A percentile compares a stretch with the other conserved stretches of the same genome.
Evolutionary conservation across 2,888 invertebrate species (phyloP).

Genomic region (Drosophila hawaiiensis): DNA sequence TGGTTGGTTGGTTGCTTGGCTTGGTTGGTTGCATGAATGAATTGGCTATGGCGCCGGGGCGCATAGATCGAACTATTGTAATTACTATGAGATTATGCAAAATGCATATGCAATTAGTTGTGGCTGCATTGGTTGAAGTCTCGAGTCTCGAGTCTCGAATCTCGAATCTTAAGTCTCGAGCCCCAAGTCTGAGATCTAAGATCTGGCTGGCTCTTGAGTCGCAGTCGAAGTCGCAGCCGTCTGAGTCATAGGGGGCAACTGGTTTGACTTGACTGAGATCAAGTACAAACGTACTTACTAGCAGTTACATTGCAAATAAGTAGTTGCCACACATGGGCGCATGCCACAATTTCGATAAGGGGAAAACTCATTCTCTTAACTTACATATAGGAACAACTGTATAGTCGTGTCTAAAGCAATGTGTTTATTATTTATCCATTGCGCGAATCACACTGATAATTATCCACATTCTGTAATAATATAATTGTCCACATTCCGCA

Average conservation of each 20-base stretch:
- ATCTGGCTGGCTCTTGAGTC: constrained; percentile 7
- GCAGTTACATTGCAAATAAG: constrained; percentile 50
- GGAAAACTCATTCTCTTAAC: background rate
- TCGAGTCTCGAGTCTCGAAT: background rate
- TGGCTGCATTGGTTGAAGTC: constrained; percentile 13
- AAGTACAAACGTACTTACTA: constrained; percentile 49
- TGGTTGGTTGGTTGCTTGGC: constrained; percentile 4
- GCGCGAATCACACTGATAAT: constrained; percentile 3
- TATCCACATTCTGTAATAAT: background rate
- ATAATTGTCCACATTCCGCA: constrained; percentile 3
- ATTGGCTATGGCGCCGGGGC: constrained; percentile 52
- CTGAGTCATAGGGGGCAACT: constrained; percentile 72
- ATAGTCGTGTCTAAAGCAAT: background rate
- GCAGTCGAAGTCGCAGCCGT: constrained; percentile 28
- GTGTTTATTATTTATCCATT: background rate
- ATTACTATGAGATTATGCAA: constrained; percentile 78
- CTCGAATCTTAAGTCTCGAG: constrained; percentile 17
- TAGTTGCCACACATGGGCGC: constrained; percentile 44
- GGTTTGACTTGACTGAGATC: constrained; percentile 74
- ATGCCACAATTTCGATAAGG: background rate
- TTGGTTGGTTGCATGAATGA: constrained; percentile 63
- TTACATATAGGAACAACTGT: background rate
- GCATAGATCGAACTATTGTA: constrained; percentile 74
- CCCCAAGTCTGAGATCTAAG: constrained; percentile 18
- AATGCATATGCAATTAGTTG: constrained; percentile 66